Percentiles rank a stretch among this genome's conserved stretches.
phyloP scores from a whole-genome alignment of 1,140 invertebrate species.

The Tigriopus japonicus region DNA sequence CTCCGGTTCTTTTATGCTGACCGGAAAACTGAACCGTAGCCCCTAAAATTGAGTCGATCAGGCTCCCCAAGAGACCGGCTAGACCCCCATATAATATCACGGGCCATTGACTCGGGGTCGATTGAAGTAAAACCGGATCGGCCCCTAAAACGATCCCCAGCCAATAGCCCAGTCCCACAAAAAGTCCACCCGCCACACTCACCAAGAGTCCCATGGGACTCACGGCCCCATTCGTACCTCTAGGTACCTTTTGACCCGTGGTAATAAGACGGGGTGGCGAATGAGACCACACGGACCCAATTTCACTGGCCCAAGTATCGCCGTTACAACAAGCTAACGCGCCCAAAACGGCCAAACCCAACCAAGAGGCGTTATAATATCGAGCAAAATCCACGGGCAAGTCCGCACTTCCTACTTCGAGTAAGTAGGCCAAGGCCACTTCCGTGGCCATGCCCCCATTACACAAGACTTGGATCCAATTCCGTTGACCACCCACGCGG shows the following conservation, averaged over 20 bases:
- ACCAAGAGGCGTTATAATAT: slow-evolving; percentile 57
- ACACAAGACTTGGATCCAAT: slow-evolving; percentile 74
- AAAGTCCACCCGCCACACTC: background rate
- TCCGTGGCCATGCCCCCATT: slow-evolving; percentile 68
- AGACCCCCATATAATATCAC: slow-evolving; percentile 45
- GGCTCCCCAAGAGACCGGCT: slow-evolving; percentile 52
- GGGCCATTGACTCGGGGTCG: slow-evolving; percentile 36
- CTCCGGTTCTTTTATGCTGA: background rate
- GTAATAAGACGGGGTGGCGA: slow-evolving; percentile 54
- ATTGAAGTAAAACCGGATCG: background rate
- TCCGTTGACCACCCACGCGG: slow-evolving; percentile 44
- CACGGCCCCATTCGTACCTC: slow-evolving; percentile 4
- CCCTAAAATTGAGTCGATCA: slow-evolving; percentile 62
- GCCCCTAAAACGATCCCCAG: background rate
- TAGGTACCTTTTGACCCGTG: slow-evolving; percentile 34
- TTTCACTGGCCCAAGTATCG: slow-evolving; percentile 78
- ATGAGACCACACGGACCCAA: slow-evolving; percentile 59
- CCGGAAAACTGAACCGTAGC: slow-evolving; percentile 26
- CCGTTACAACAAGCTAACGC: slow-evolving; percentile 62
- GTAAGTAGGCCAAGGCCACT: slow-evolving; percentile 51
- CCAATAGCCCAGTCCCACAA: background rate
- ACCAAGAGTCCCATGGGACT: background rate
- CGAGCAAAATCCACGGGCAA: slow-evolving; percentile 52
- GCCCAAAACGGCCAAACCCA: slow-evolving; percentile 36
- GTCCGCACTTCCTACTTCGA: slow-evolving; percentile 55